Evolutionary conservation across 2,888 invertebrate genomes (phyloP), one percentile per base, ranked within the genome.

Genomic region (Cephus nigrinus): DNA sequence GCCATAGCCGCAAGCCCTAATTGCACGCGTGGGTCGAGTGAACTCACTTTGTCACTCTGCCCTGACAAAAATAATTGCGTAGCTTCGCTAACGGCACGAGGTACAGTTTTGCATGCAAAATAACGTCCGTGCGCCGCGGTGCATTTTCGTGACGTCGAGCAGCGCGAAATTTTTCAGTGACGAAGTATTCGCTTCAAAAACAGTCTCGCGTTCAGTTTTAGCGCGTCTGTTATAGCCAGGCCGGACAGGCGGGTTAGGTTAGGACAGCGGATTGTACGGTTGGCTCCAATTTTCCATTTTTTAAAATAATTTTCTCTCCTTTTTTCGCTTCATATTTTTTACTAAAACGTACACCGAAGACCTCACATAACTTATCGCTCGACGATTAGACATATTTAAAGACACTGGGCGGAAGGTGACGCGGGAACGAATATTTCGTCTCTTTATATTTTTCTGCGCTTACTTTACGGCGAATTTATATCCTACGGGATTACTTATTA

Each of bases 31-130:
- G 40, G 80, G 81, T 80, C 80, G 84, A 84, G 81, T 75, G 73
- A 76, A 78, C 79, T 75, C 82, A 81, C 81, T 86, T 84, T 82
- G 82, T 85, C 83, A 84, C 80, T 79, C 76, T 71, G 80, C 77
- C 75, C 76, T 40, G 80, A 69, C 73, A 77, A 83, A 86, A 84
- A 84, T 86, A 86, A 85, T 84, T 83, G 73, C 76, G 55, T 79
- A 34, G 75, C 55, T 68, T 40, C 34, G 71, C 32, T 71, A 12
- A 23, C 55, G 55, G 55, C 55, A 55, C 23, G 55, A 15, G 55
- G 55, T 23, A 55, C 55, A 72, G 77, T 84, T 84, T 82, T 40
- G 81, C 83, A 83, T 85, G 80, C 79, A 73, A 83, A 84, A 83
- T 80, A 79, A 55, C 55, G 23, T 23, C 55, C 23, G 55, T 55